A percentile compares a stretch with the other conserved stretches of the same genome.
Evolutionary conservation across 1,140 invertebrate species (phyloP).

Genomic region (Pogonognathellus flavescens): DNA sequence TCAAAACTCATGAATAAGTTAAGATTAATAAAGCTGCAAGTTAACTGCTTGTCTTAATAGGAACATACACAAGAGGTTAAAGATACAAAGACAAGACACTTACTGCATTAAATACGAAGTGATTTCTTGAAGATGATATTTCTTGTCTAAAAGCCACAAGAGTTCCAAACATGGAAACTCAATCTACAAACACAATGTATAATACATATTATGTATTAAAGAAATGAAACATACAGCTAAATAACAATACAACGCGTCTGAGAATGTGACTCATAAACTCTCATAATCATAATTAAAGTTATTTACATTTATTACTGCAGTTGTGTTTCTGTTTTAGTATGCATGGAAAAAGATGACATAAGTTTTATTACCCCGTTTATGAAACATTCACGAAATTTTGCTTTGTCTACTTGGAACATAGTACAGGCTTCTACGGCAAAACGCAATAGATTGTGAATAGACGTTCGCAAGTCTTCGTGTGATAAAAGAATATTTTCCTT

Average conservation of each 20-base stretch:
- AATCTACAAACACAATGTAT: slow-evolving; percentile 50
- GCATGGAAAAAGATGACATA: not conserved
- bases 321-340: not conserved
- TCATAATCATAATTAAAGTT: not conserved
- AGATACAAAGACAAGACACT: slow-evolving; percentile 39
- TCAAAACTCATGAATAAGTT: not conserved
- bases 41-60: not conserved
- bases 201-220: not conserved
- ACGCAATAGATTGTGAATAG: not conserved
- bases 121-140: slow-evolving; percentile 54
- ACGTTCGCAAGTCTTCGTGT: not conserved
- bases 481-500: not conserved
- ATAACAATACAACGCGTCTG: not conserved
- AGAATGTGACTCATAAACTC: not conserved
- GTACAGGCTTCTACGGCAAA: not conserved
- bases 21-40: not conserved
- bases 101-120: slow-evolving; percentile 62
- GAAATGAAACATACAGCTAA: not conserved
- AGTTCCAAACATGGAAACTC: slow-evolving; percentile 62
- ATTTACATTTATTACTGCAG: not conserved
- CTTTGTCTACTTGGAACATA: slow-evolving; percentile 10
- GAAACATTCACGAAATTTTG: not conserved
- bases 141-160: slow-evolving; percentile 56
- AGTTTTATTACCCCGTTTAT: not conserved
- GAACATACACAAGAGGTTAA: not conserved